Evolutionary conservation across 2,888 invertebrate species (phyloP).

Genomic region (Agrochola litura): DNA sequence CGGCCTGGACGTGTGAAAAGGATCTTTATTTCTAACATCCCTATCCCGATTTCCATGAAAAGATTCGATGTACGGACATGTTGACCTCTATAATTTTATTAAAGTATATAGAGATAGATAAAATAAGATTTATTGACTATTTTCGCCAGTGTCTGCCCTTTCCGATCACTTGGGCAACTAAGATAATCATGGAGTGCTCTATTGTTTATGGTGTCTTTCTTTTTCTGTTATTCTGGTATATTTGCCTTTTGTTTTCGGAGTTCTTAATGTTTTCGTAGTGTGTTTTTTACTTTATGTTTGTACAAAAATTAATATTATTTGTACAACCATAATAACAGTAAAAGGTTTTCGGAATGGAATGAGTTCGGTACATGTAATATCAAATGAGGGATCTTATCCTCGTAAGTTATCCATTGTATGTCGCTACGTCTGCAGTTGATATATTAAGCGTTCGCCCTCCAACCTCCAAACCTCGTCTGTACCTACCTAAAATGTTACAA

Average conservation of each 20-base stretch:
- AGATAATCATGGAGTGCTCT: slow-evolving; percentile 26
- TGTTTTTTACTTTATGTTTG: slow-evolving; percentile 3
- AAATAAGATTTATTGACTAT: slow-evolving; percentile 14
- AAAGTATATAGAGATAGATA: slow-evolving; percentile 12
- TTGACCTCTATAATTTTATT: slow-evolving; percentile 19
- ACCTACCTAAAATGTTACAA: slow-evolving; percentile 18
- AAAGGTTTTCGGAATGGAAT: slow-evolving; percentile 5
- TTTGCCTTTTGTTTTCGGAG: background rate
- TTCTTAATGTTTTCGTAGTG: background rate
- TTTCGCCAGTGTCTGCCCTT: background rate
- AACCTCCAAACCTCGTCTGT: slow-evolving; percentile 1
- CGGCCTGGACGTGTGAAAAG: background rate
- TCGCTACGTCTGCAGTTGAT: slow-evolving; percentile 44
- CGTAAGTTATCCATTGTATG: slow-evolving; percentile 51
- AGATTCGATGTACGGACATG: background rate
- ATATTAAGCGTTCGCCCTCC: slow-evolving; percentile 47
- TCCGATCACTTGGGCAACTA: slow-evolving; percentile 9
- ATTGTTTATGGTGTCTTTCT: slow-evolving; percentile 11
- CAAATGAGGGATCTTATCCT: slow-evolving; percentile 41
- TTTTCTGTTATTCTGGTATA: background rate
- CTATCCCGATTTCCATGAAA: background rate
- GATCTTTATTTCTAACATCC: background rate
- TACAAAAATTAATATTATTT: background rate
- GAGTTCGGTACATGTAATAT: slow-evolving; percentile 12
- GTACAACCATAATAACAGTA: background rate